Conservation (phyloP, 2,888 invertebrate genomes). For the Agrypnus murinus region DNA sequence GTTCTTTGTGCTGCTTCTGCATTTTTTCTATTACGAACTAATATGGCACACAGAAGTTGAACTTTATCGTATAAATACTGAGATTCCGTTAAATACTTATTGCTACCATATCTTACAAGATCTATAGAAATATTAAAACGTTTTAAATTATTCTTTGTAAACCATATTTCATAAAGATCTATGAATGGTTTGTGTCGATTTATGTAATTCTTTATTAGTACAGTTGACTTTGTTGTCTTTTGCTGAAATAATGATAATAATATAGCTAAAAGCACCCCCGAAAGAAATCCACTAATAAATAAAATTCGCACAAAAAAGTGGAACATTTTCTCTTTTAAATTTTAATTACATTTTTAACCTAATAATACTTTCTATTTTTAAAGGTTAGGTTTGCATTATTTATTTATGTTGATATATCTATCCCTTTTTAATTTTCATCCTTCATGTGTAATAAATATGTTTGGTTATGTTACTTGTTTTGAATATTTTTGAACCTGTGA, state of each 20-base stretch:
- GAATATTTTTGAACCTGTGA: no score
- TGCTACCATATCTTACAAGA: constrained; percentile 36
- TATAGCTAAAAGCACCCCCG: constrained; percentile 30
- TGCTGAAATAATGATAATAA: constrained; percentile 21
- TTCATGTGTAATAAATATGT: no score
- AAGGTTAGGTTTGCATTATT: constrained; percentile 8
- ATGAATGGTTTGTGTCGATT: constrained; percentile 14
- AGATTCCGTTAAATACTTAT: constrained; percentile 54
- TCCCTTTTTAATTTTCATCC: not conserved
- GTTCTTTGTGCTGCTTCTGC: constrained; percentile 61
- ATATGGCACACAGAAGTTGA: constrained; percentile 58
- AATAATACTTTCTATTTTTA: constrained; percentile 23
- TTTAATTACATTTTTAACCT: constrained; percentile 22
- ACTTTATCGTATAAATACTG: constrained; percentile 58
- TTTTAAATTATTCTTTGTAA: constrained; percentile 28
- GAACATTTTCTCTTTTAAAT: constrained; percentile 26
- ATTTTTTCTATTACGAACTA: constrained; percentile 58
- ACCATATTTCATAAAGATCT: constrained; percentile 43
- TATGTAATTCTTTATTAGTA: constrained; percentile 11
- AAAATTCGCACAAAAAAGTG: constrained; percentile 33
- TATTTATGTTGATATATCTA: not conserved
- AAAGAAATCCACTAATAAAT: constrained; percentile 37
- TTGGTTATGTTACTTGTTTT: no score
- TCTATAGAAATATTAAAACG: constrained; percentile 40
- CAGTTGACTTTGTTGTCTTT: constrained; percentile 13